Evolutionary conservation across 2,113 vertebrate genomes (phyloP), one percentile per base, ranked within the genome.

Genomic region (Ploceus nigricollis): DNA sequence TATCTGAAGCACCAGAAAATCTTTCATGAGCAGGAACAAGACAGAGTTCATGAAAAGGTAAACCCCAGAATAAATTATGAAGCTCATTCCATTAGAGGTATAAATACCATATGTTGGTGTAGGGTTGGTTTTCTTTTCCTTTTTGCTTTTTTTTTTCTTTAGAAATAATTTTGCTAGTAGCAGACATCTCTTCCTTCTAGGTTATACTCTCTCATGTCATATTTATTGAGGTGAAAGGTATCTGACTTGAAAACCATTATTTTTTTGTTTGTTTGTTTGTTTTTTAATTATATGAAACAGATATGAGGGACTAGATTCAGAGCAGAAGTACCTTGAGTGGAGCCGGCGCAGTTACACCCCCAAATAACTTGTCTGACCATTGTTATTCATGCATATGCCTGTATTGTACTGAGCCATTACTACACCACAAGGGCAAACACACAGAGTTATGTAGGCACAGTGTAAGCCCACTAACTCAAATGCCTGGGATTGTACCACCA

Each of bases 41-140:
- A 96, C 82, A 96, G 96, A 92, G 96, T 97, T 96, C 96, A 97
- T 78, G 94, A 89, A 97, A 96, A 97, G 96, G 96, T 96, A 96
- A 97, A 96, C 44, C 88, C 69, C 69, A 97, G 97, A 97, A 98
- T 79, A 96, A 94, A 97, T 95, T 97, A 94, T 94, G 96, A 97
- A 94, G 87, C 77, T 90, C 87, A 87, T 80, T 88, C 72, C 79
- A 73, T 94, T 87, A 81, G 63, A 93, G 82, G 61, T 96, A 97
- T 87, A 97, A 97, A 91, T 95, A 82, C 96, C 96, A 94, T 86
- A 94, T 96, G 93, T 70, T 92, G 82, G 70, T 89, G 85, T 47
- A 80, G 18, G 37, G 10, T 81, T 87, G 44, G 25, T 56, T 93
- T 94, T 93, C 13, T 89, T 77, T 83, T 57, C 28, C 37, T 60